phyloP scores from a whole-genome alignment of 2,888 invertebrate species.

The Nesidiocoris tenuis region DNA sequence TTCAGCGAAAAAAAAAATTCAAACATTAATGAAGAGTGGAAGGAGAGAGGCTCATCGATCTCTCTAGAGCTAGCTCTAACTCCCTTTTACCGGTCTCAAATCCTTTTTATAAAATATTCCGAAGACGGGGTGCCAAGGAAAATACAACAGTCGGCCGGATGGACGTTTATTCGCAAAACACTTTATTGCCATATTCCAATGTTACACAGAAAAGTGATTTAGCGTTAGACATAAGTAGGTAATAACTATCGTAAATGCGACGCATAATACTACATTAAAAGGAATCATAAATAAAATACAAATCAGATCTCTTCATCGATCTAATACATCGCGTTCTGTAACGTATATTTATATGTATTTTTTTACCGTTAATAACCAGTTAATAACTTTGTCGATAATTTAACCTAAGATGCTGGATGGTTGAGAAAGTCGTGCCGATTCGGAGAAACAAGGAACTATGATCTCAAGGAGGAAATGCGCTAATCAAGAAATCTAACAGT shows the following conservation, averaged over 20 bases:
- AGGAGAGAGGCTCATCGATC: too few relatives aligned
- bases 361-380: too few relatives aligned
- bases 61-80: too few relatives aligned
- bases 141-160: not conserved
- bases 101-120: too few relatives aligned
- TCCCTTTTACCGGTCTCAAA: too few relatives aligned
- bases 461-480: conserved; percentile 1
- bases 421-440: not conserved
- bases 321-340: too few relatives aligned
- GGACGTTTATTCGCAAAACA: conserved; percentile 29
- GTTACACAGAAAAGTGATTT: conserved; percentile 35
- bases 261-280: conserved; percentile 26
- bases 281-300: conserved; percentile 20
- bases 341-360: too few relatives aligned
- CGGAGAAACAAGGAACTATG: not conserved
- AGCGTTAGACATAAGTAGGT: conserved; percentile 21
- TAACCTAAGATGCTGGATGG: too few relatives aligned
- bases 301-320: conserved; percentile 27
- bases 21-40: too few relatives aligned
- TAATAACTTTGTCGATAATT: too few relatives aligned
- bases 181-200: conserved; percentile 42
- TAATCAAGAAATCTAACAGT: conserved; percentile 6
- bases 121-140: too few relatives aligned
- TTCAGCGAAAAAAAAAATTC: too few relatives aligned
- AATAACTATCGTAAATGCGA: conserved; percentile 25